Conservation (phyloP, 2,113 vertebrate species). For the Anolis sagrei region DNA sequence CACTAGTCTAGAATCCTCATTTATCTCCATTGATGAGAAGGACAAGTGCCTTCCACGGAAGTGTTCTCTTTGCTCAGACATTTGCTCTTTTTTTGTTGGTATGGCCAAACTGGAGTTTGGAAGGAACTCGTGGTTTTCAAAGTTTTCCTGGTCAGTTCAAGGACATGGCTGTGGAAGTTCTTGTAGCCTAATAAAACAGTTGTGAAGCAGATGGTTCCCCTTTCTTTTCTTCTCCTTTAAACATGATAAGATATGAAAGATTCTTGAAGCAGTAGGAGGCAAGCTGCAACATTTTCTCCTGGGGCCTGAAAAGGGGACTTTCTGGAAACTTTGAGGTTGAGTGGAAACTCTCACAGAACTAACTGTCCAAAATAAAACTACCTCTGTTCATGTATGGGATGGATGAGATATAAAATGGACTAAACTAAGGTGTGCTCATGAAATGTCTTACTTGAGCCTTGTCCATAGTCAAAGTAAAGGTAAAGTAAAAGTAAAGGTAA, state of each 20-base stretch:
- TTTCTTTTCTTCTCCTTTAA: background rate
- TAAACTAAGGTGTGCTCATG: too few relatives aligned
- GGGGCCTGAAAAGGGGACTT: background rate
- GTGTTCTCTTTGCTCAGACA: background rate
- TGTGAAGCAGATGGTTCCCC: background rate
- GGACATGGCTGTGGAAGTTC: background rate
- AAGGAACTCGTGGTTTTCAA: background rate
- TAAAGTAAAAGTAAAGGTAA: too few relatives aligned
- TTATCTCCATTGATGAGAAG: background rate
- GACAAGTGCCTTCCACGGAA: background rate
- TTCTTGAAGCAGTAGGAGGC: background rate
- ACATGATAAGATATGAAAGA: background rate
- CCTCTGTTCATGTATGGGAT: too few relatives aligned
- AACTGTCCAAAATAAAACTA: background rate
- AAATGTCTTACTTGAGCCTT: too few relatives aligned
- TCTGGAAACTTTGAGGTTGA: background rate
- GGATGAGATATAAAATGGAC: too few relatives aligned
- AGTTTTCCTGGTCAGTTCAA: background rate
- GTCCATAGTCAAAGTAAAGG: too few relatives aligned
- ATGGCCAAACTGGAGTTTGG: background rate
- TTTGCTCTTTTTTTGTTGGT: background rate
- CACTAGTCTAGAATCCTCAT: constrained; percentile 4
- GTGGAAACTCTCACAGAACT: background rate
- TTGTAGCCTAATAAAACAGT: background rate
- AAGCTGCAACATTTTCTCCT: background rate